phyloP scores from a whole-genome alignment of 1,140 invertebrate genomes.

The Zaprionus kolodkinae region DNA sequence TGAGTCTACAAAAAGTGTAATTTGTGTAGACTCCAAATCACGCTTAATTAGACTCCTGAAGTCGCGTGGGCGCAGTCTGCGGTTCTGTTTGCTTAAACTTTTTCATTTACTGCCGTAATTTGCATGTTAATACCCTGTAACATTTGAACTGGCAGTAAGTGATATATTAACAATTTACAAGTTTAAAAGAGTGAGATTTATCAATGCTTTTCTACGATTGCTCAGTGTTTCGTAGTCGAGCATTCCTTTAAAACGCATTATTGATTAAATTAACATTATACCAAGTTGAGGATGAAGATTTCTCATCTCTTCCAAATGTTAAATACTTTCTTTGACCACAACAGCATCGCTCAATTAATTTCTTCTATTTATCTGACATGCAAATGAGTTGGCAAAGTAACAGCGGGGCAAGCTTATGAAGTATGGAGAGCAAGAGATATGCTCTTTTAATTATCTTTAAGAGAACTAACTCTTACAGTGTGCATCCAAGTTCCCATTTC shows the following conservation, averaged over 20 bases:
- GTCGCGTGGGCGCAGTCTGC: constrained; percentile 7
- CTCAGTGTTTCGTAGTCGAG: not conserved
- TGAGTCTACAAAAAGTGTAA: constrained; percentile 1
- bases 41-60: constrained; percentile 22
- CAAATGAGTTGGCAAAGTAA: not conserved
- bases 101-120: constrained; percentile 41
- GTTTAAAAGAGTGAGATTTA: no score
- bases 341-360: not conserved
- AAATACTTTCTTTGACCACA: not conserved
- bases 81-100: constrained; percentile 43
- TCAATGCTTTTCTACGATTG: not conserved
- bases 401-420: not conserved
- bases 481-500: no score
- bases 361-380: not conserved
- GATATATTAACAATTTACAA: not conserved
- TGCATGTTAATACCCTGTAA: constrained; percentile 3
- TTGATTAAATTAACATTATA: not conserved
- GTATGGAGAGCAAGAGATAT: not conserved
- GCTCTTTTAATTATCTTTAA: not conserved
- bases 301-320: not conserved
- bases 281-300: not conserved
- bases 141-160: not conserved
- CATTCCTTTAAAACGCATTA: not conserved
- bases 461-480: not conserved
- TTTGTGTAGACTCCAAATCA: constrained; percentile 4